These are phyloP conservation scores for Gadopsis bispinosus DNA, from an alignment of 2,797 vertebrate genomes.

Conservation along the genomic window DNA sequence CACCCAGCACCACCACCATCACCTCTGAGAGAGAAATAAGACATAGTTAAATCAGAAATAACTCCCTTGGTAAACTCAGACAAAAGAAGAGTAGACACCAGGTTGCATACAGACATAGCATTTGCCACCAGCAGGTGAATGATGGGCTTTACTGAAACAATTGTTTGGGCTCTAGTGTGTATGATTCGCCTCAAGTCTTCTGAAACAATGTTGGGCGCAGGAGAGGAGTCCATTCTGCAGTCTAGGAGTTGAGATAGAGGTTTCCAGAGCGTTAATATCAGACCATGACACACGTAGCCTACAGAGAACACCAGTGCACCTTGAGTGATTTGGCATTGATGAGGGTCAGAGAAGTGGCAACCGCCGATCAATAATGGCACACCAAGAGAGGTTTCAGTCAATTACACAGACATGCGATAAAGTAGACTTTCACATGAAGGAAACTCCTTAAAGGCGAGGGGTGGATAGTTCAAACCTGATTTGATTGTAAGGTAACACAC, in stretches of 20 bases:
- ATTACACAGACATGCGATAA: constrained; percentile 72
- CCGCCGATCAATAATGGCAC: constrained; percentile 64
- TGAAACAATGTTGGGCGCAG: constrained; percentile 47
- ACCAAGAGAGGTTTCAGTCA: constrained; percentile 60
- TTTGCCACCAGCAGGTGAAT: constrained; percentile 74
- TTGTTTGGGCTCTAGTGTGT: constrained; percentile 54
- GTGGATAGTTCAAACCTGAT: constrained; percentile 80
- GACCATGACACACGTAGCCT: constrained; percentile 46
- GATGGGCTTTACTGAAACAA: constrained; percentile 56
- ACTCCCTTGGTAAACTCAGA: constrained; percentile 73
- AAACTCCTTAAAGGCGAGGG: constrained; percentile 81
- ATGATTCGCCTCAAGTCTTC: constrained; percentile 53
- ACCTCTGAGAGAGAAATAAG: constrained; percentile 75
- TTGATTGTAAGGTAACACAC: constrained; percentile 76
- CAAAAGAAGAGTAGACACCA: constrained; percentile 75
- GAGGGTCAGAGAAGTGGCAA: constrained; percentile 49
- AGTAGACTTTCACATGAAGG: constrained; percentile 69
- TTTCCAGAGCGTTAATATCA: constrained; percentile 61
- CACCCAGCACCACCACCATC: constrained; percentile 52
- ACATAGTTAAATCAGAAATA: constrained; percentile 79
- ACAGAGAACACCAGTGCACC: constrained; percentile 60
- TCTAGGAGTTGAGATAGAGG: constrained; percentile 49
- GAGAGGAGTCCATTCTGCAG: constrained; percentile 62
- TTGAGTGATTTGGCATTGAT: constrained; percentile 69
- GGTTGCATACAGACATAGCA: constrained; percentile 81